phyloP scores from a whole-genome alignment of 2,113 vertebrate genomes.

The Solenodon paradoxus region DNA sequence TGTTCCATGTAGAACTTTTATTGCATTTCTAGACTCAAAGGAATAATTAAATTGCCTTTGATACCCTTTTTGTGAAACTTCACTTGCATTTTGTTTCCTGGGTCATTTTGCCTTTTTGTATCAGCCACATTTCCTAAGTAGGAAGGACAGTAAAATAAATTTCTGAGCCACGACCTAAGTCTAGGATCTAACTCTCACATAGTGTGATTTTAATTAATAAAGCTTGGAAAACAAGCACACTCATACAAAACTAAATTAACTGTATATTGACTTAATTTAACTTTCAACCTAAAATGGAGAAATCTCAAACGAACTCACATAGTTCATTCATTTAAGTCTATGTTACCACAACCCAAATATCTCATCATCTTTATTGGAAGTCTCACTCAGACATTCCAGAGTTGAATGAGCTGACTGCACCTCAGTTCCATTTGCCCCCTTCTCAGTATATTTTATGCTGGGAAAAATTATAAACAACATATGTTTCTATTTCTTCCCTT shows the following conservation, averaged over 20 bases:
- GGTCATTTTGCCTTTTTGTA: not conserved
- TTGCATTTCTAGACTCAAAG: not conserved
- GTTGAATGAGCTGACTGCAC: not conserved
- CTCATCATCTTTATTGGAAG: not conserved
- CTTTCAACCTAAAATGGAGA: slow-evolving; percentile 49
- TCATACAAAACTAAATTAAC: slow-evolving; percentile 18
- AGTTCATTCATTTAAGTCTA: not conserved
- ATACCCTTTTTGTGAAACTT: not conserved
- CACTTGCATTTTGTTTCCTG: not conserved
- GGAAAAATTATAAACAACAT: not conserved
- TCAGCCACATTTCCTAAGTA: not conserved
- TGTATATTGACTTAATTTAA: slow-evolving; percentile 35
- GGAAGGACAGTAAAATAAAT: slow-evolving; percentile 15
- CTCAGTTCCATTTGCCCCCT: not conserved
- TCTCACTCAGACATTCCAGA: not conserved
- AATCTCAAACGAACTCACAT: not conserved
- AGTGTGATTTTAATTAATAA: slow-evolving; percentile 46
- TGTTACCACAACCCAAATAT: not conserved
- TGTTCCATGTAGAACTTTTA: not conserved
- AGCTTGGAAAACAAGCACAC: slow-evolving; percentile 34
- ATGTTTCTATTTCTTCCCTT: not conserved
- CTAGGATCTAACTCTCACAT: not conserved
- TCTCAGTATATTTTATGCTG: not conserved
- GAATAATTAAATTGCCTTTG: slow-evolving; percentile 17
- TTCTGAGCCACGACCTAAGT: not conserved